These are phyloP conservation scores for Drosophila obscura DNA, from an alignment of 1,140 invertebrate species.

Conservation along the genomic window DNA sequence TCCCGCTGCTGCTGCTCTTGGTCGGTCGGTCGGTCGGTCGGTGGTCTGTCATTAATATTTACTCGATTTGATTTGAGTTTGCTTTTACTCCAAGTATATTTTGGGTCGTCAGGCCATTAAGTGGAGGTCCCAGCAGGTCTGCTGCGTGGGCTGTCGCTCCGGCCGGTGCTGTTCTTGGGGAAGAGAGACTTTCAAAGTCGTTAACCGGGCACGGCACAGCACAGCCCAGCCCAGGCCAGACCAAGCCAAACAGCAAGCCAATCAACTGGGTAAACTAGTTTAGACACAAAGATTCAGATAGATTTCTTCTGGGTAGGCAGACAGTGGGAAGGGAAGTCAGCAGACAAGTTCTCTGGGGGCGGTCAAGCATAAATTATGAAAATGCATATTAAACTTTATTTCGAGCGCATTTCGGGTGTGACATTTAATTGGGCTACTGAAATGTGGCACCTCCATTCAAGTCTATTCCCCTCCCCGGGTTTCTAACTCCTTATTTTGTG, in stretches of 20 bases:
- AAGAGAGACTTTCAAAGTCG: constrained; percentile 63
- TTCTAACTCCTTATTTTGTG: no score
- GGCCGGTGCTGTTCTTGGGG: constrained; percentile 33
- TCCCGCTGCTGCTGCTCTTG: no score
- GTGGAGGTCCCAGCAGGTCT: constrained; percentile 14
- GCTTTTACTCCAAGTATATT: constrained; percentile 42
- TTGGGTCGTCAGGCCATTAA: constrained; percentile 66
- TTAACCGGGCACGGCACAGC: constrained; percentile 57
- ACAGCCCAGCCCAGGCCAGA: constrained; percentile 12
- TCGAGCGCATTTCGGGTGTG: constrained; percentile 14
- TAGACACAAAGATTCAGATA: constrained; percentile 36
- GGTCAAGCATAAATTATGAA: constrained; percentile 36
- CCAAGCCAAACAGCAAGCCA: constrained; percentile 29
- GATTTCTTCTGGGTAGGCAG: constrained; percentile 31
- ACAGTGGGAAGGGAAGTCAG: neutral
- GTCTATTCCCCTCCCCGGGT: no score
- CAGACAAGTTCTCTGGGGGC: constrained; percentile 56
- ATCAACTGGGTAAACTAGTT: constrained; percentile 74
- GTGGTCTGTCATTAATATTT: constrained; percentile 71
- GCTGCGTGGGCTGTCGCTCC: constrained; percentile 59
- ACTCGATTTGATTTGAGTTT: constrained; percentile 47
- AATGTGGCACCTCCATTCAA: neutral
- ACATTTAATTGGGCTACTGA: constrained; percentile 30
- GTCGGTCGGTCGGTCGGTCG: no score
- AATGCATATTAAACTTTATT: constrained; percentile 43